Base-by-base conservation (phyloP, 1,140 invertebrate genomes). In the Pomacea maculata region DNA sequence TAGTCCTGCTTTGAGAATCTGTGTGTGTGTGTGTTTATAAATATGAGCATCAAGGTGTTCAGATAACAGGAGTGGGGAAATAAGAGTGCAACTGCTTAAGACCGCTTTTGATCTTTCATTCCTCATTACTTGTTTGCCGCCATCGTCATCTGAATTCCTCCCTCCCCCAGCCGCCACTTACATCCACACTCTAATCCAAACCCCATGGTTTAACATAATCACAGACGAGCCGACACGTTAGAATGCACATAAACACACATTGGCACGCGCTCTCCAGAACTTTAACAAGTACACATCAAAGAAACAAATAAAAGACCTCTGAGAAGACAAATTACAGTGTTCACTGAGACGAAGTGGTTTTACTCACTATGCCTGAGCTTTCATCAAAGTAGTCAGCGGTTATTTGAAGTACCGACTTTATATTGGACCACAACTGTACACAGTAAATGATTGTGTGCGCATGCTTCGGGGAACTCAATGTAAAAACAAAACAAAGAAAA, bases 61-160 rank as follows among this genome's bases (percentile, higher is more conserved):
- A 64, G 45, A 34, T 64, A n/a, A 65, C 17, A 65, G 64, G 25
- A 15, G 63, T 63, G 63, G 55, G 63, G 55, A 34, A 19, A 34
- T 4, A 8, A 29, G 72, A 5, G n/a, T 71, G 15, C 14, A 1
- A 29, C 15, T 12, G 8, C 68, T 71, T 15, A 4, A n/a, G n/a
- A 34, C 45, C 68, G 64, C 64, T 71, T n/a, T 71, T 34, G 25
- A 34, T 71, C 68, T 71, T n/a, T 71, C 68, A 29, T n/a, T 71
- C 12, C 5, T 12, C 45, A n/a, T 71, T 12, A 14, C 34, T 5
- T 45, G 34, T 45, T 2, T 45, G 54, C 14, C 6, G 15, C 68
- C 6, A 6, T 2, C 7, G n/a, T 34, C 14, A 4, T 25, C 68
- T 34, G n/a, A 14, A n/a, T 12, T 34, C 68, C 14, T 34, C 68